A percentile compares a stretch with the other conserved stretches of the same genome.
Conservation (phyloP, 2,888 invertebrate genomes). For the Linnaemya vulpina region DNA sequence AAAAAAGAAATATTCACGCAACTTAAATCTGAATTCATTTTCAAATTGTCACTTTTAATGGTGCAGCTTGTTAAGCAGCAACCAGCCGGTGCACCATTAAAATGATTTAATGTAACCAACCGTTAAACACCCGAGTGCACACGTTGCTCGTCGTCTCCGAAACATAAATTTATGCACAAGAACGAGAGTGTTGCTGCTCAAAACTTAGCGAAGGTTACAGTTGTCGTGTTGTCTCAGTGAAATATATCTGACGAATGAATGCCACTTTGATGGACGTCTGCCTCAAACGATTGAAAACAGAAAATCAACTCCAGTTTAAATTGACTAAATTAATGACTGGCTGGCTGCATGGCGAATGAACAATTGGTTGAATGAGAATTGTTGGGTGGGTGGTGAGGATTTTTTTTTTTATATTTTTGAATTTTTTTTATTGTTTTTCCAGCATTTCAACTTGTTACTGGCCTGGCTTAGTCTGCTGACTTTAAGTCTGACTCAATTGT, state of each 20-base stretch:
- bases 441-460: constrained; percentile 13
- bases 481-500: constrained; percentile 39
- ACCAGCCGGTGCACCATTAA: constrained; percentile 27
- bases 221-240: constrained; percentile 8
- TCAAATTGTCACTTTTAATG: constrained; percentile 53
- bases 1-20: background rate
- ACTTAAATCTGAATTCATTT: background rate
- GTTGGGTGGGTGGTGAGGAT: constrained; percentile 36
- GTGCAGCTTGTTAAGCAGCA: constrained; percentile 13
- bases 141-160: background rate
- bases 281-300: constrained; percentile 39
- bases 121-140: constrained; percentile 11
- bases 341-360: constrained; percentile 4
- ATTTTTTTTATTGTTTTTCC: constrained; percentile 7
- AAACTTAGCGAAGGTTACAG: constrained; percentile 45
- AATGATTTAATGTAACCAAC: constrained; percentile 39
- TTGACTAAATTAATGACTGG: constrained; percentile 26
- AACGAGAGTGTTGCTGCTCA: background rate
- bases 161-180: constrained; percentile 5
- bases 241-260: constrained; percentile 47
- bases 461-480: background rate
- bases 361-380: background rate
- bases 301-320: constrained; percentile 43
- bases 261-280: constrained; percentile 63
- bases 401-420: constrained; percentile 12